Evolutionary conservation across 1,140 invertebrate genomes (phyloP), one percentile per base, ranked within the genome.

Genomic region (Temnothorax curvispinosus): DNA sequence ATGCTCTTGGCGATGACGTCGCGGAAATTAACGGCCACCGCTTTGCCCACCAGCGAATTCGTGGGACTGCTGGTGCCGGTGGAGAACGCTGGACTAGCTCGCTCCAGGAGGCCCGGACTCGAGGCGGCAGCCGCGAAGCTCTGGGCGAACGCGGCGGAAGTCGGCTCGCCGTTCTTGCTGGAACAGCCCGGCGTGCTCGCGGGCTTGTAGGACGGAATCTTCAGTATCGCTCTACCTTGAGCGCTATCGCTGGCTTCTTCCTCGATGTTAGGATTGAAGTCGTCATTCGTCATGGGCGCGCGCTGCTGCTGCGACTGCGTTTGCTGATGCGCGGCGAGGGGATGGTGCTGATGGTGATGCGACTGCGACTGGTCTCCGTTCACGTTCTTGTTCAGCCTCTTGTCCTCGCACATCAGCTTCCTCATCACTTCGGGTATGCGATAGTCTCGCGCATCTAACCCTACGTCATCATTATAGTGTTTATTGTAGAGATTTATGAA

Each of bases 191-290:
- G 94, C 35, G 96, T 97, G 94, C 94, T 96, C 60, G 97, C 96
- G 81, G 98, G 97, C 93, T 97, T 98, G 96, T 98, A 99, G 96
- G 98, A 98, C 96, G 98, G 98, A 97, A 99, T 98, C 96, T 98
- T 98, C 91, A 98, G 96, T 95, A 98, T 98, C 93, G 98, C 97
- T 94, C 96, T 96, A 90, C 96, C 94, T 81, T 96, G 95, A 84
- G 93, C 94, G 89, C 96, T 96, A 91, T 96, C 96, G 89, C 94
- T 95, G 54, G 94, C 94, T 87, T 96, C 96, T 64, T 96, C 96
- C 80, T 96, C 94, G 88, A 95, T 94, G 54, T 89, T 92, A 27
- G 95, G 95, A 87, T 95, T 95, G 77, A 95, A 95, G 76, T 95
- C 94, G 67, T 95, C 95, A 89, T 95, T 95, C 60, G 95, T 95